These are phyloP conservation scores for Zaprionus vittiger DNA, from an alignment of 1,140 invertebrate species.

Conservation along the genomic window DNA sequence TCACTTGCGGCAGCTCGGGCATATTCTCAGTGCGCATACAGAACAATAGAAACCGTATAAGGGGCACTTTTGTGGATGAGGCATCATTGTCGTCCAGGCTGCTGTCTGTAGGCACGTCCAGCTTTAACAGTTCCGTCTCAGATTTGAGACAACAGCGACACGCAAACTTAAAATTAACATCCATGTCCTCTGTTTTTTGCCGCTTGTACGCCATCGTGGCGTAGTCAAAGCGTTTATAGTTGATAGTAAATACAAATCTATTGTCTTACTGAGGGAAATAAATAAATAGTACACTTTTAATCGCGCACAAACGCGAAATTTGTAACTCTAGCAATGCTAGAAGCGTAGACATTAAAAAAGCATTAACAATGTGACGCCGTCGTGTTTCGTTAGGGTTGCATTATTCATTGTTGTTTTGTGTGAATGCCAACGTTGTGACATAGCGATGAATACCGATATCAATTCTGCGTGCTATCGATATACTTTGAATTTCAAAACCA, in stretches of 20 bases:
- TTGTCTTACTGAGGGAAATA: conserved; percentile 24
- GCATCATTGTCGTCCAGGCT: conserved; percentile 27
- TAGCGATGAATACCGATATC: conserved; percentile 7
- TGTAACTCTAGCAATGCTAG: conserved; percentile 21
- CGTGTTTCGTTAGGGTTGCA: conserved; percentile 28
- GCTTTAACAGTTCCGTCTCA: conserved; percentile 67
- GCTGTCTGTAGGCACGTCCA: conserved; percentile 53
- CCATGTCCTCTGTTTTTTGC: conserved; percentile 33
- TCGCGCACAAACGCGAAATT: conserved; percentile 33
- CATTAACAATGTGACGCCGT: conserved; percentile 44
- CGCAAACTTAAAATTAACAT: conserved; percentile 61
- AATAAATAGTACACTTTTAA: conserved; percentile 20
- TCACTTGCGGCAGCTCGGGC: conserved; percentile 63
- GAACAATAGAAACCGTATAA: conserved; percentile 63
- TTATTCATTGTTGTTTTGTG: not conserved
- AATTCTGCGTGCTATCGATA: not conserved
- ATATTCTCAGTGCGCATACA: conserved; percentile 66
- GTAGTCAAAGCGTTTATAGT: conserved; percentile 4
- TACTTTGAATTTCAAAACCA: not conserved
- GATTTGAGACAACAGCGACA: conserved; percentile 77
- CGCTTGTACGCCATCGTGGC: conserved; percentile 57
- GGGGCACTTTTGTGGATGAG: conserved; percentile 42
- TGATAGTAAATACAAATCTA: not conserved
- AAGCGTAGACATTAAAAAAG: conserved; percentile 44
- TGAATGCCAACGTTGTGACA: conserved; percentile 11